phyloP scores from a whole-genome alignment of 2,888 invertebrate species.

The Xylophagus ater region DNA sequence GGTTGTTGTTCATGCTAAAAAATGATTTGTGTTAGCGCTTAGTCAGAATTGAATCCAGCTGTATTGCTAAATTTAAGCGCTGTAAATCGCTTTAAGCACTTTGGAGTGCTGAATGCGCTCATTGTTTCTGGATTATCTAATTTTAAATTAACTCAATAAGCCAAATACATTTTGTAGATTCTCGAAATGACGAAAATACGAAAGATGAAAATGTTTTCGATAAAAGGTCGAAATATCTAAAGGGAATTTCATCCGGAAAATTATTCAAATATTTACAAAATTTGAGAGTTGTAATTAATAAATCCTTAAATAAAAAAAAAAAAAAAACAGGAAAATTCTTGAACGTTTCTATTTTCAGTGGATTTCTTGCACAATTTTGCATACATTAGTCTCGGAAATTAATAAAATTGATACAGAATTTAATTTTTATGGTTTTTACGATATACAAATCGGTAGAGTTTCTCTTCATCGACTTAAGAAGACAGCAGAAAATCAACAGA shows the following conservation, averaged over 20 bases:
- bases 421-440: constrained; percentile 54
- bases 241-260: constrained; percentile 44
- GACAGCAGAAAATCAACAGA: constrained; percentile 48
- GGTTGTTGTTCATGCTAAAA: no score
- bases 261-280: constrained; percentile 71
- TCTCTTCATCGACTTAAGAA: constrained; percentile 64
- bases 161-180: no score
- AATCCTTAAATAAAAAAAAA: no score
- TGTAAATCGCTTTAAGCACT: no score
- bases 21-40: no score
- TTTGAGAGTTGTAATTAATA: constrained; percentile 59
- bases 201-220: constrained; percentile 34
- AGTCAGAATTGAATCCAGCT: no score
- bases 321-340: no score
- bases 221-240: constrained; percentile 37
- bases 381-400: constrained; percentile 63
- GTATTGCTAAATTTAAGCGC: no score
- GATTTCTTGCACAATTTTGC: constrained; percentile 74
- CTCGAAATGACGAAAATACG: constrained; percentile 29
- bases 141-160: no score
- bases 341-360: no score
- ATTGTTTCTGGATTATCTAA: no score
- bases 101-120: no score
- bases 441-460: constrained; percentile 55
- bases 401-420: constrained; percentile 57